Evolutionary conservation across 2,888 invertebrate genomes (phyloP), one percentile per base, ranked within the genome.

Genomic region (Drosophila trichaetosa): DNA sequence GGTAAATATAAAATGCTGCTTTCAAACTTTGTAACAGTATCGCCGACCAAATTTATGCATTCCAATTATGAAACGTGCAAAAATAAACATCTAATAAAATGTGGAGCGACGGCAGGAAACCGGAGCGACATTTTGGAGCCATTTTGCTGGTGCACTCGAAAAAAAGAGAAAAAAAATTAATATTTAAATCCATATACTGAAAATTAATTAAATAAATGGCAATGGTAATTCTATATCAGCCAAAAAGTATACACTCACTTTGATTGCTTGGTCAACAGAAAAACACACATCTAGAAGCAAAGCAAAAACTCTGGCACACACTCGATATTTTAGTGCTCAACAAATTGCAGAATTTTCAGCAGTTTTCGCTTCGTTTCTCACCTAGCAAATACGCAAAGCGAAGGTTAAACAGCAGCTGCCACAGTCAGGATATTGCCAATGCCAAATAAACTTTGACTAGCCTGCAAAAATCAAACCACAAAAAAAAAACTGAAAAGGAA

Each of bases 361-460:
- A 60, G 49, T 52, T 58, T 46, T 31, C 29, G 31, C 49, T 33
- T 56, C 42, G 7, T 29, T 21, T 38, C 31, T 42, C 66, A 52
- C 54, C 51, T 61, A 53, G n/a, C 67, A 73, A 75, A 64, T 70
- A 64, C 59, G 62, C 53, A 75, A 77, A 81, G 52, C 67, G 63
- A 77, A 85, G 83, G 82, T 86, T 79, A 73, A 89, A 79, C 65
- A 74, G 68, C 58, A 69, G 66, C 65, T 52, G 69, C 67, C 69
- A 33, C 78, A 65, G 73, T 18, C 88, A 80, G 88, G 81, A 88
- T 82, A 83, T 90, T 86, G 90, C 61, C 78, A 66, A 73, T 76
- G 89, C 83, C 88, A 87, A 90, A 85, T 63, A 81, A 87, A 69
- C 74, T 87, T 90, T 81, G 89, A 79, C 80, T 80, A 60, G 79